These are phyloP conservation scores for Galeruca laticollis DNA, from an alignment of 2,888 invertebrate genomes.

Conservation along the genomic window DNA sequence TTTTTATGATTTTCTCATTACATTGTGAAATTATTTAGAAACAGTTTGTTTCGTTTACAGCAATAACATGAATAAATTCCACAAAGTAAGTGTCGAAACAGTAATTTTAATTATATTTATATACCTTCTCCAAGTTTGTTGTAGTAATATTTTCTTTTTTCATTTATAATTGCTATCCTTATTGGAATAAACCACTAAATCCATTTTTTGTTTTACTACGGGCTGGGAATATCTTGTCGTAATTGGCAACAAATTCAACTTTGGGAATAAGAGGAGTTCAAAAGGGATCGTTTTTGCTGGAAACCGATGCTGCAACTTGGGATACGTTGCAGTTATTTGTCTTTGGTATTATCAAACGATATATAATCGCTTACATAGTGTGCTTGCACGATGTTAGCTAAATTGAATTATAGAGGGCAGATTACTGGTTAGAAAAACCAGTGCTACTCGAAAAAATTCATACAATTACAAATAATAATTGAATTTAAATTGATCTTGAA, in stretches of 20 bases:
- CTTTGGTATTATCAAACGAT: neutral
- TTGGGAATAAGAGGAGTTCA: neutral
- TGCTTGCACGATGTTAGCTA: neutral
- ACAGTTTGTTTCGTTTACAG: too few species aligned
- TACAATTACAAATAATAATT: too few species aligned
- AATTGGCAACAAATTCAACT: neutral
- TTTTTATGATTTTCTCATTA: too few species aligned
- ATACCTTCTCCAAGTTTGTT: too few species aligned
- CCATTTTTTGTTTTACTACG: neutral
- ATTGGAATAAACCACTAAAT: neutral
- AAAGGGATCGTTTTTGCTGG: slow-evolving; percentile 1
- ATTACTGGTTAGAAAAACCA: too few species aligned
- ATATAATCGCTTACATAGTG: neutral
- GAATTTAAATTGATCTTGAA: too few species aligned
- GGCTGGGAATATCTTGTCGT: neutral
- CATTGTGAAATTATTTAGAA: too few species aligned
- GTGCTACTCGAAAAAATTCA: too few species aligned
- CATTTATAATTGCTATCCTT: neutral
- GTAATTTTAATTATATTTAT: too few species aligned
- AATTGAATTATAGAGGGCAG: neutral
- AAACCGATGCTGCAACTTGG: neutral
- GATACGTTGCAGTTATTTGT: neutral
- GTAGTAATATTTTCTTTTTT: too few species aligned
- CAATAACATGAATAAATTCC: too few species aligned
- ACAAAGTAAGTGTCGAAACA: too few species aligned